A percentile compares a stretch with the other conserved stretches of the same genome.
These are phyloP conservation scores for Philopotamus ludificatus DNA, from an alignment of 1,140 invertebrate species.

Conservation along the genomic window DNA sequence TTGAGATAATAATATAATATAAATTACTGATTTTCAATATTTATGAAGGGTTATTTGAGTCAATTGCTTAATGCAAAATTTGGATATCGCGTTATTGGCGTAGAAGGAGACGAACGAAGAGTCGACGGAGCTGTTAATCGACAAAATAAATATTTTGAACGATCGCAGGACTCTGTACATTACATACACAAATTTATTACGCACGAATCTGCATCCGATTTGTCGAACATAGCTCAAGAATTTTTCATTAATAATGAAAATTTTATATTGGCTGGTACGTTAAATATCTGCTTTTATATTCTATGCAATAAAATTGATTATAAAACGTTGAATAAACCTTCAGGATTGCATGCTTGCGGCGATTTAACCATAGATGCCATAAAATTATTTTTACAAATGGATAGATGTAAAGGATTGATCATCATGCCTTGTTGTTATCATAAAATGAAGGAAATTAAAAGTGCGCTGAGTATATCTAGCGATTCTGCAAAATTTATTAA, in stretches of 20 bases:
- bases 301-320: background rate
- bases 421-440: constrained; percentile 88
- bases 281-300: constrained; percentile 34
- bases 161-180: constrained; percentile 57
- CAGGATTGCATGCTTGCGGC: constrained; percentile 75
- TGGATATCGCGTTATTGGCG: constrained; percentile 66
- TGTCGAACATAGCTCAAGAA: constrained; percentile 51
- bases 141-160: constrained; percentile 58
- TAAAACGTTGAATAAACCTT: background rate
- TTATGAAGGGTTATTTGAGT: constrained; percentile 71
- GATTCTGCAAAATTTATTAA: constrained; percentile 12
- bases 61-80: constrained; percentile 65
- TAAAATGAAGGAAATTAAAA: constrained; percentile 55
- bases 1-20: no score
- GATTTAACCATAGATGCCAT: constrained; percentile 75
- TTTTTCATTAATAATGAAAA: constrained; percentile 15
- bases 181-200: constrained; percentile 60
- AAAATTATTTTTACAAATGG: constrained; percentile 67
- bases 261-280: constrained; percentile 25
- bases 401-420: constrained; percentile 59
- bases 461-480: background rate
- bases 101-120: constrained; percentile 66
- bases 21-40: no score
- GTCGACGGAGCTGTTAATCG: constrained; percentile 64
- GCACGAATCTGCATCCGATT: constrained; percentile 51